Evolutionary conservation across 2,888 invertebrate genomes (phyloP).

Genomic region (Drosophila demipolita): DNA sequence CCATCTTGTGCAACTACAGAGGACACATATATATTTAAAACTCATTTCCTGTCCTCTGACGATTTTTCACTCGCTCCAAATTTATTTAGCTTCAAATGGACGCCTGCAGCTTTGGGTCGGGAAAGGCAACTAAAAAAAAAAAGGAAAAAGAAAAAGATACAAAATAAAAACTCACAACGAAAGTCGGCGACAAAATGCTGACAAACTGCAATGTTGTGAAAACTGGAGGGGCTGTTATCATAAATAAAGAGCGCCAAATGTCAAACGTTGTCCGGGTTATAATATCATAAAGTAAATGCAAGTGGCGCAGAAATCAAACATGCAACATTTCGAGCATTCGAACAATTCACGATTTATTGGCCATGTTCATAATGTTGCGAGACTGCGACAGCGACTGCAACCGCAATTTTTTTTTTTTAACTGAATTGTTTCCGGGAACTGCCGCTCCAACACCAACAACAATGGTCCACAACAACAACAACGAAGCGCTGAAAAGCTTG

Average conservation of each 20-base stretch:
- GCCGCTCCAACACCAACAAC: conserved; percentile 65
- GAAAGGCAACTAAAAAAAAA: conserved; percentile 2
- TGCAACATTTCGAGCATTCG: conserved; percentile 70
- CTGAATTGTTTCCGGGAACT: conserved; percentile 82
- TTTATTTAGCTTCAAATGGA: conserved; percentile 41
- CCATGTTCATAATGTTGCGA: conserved; percentile 69
- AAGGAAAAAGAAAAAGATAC: conserved; percentile 3
- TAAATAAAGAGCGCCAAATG: conserved; percentile 74
- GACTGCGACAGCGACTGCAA: conserved; percentile 1
- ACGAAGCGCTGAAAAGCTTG: conserved; percentile 78
- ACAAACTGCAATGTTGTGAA: conserved; percentile 64
- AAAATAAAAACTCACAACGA: conserved; percentile 35
- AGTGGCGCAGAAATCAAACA: conserved; percentile 78
- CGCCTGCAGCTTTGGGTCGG: conserved; percentile 71
- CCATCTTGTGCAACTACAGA: neutral
- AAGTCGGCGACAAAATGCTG: conserved; percentile 73
- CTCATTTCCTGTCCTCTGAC: conserved; percentile 62
- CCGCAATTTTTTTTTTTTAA: conserved; percentile 33
- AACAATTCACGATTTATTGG: conserved; percentile 78
- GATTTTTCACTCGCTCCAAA: conserved; percentile 45
- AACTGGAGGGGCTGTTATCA: conserved; percentile 67
- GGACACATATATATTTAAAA: conserved; percentile 40
- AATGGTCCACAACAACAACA: conserved; percentile 54
- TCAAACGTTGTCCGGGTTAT: conserved; percentile 68
- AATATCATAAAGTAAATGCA: conserved; percentile 80